phyloP scores from a whole-genome alignment of 2,888 invertebrate genomes.

The Cephus runcator region DNA sequence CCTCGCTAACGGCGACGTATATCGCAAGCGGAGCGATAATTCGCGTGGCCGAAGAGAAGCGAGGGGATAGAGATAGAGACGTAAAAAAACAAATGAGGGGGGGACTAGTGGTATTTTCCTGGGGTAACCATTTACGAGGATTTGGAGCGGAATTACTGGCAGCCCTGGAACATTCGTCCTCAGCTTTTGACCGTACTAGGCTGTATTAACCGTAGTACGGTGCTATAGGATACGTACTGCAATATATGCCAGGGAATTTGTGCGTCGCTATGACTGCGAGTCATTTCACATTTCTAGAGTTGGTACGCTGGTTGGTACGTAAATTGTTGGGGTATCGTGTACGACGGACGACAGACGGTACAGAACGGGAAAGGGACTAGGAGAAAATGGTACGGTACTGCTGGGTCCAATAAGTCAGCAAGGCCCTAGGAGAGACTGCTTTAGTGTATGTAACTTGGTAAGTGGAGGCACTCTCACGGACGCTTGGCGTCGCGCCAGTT shows the following conservation, averaged over 20 bases:
- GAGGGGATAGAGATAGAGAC: not conserved
- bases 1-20: not conserved
- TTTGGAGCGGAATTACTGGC: not conserved
- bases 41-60: not conserved
- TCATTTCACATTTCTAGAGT: not conserved
- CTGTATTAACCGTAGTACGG: not conserved
- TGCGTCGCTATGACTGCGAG: not conserved
- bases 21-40: not conserved
- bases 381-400: slow-evolving; percentile 1
- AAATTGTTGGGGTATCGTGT: not conserved
- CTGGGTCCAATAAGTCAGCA: slow-evolving; percentile 6
- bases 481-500: slow-evolving; percentile 48
- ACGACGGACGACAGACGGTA: not conserved
- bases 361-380: not conserved
- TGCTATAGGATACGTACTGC: not conserved
- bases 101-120: not conserved
- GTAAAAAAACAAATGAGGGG: not conserved
- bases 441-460: slow-evolving; percentile 50
- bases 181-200: not conserved
- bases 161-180: not conserved
- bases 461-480: slow-evolving; percentile 56
- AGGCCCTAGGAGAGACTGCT: slow-evolving; percentile 10
- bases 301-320: not conserved
- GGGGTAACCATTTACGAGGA: not conserved
- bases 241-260: not conserved